Percentiles rank a stretch among this genome's conserved stretches.
Conservation (phyloP, 2,113 vertebrate genomes). For the Tamias sibiricus region DNA sequence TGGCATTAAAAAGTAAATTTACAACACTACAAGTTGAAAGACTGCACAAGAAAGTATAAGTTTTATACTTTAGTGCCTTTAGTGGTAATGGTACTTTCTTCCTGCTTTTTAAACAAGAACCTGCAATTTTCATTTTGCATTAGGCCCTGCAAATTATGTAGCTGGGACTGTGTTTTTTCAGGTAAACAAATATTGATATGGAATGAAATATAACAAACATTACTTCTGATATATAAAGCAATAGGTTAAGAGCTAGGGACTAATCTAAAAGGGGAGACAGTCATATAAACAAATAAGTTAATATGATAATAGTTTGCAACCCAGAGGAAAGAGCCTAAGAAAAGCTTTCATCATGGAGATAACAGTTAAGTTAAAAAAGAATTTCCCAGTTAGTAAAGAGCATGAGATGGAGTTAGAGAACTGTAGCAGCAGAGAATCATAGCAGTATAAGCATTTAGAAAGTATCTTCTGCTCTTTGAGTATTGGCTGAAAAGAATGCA, state of each 20-base stretch:
- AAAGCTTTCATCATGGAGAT: slow-evolving; percentile 14
- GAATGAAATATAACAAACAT: slow-evolving; percentile 41
- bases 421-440: background rate
- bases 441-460: background rate
- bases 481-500: background rate
- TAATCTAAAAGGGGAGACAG: slow-evolving; percentile 1
- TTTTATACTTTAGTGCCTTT: background rate
- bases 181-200: slow-evolving; percentile 37
- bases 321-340: background rate
- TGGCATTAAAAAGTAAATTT: slow-evolving; percentile 20
- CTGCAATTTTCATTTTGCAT: background rate
- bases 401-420: background rate
- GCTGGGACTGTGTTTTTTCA: background rate
- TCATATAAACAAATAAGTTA: slow-evolving; percentile 36
- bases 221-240: background rate
- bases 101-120: slow-evolving; percentile 13
- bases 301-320: slow-evolving; percentile 4
- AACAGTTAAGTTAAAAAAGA: slow-evolving; percentile 12
- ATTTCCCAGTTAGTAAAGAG: background rate
- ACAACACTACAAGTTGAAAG: background rate
- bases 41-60: background rate
- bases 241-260: background rate
- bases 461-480: background rate
- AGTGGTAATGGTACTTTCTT: background rate
- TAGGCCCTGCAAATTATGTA: background rate